Evolutionary conservation across 2,797 vertebrate species (phyloP), one percentile per base, ranked within the genome.

Genomic region (Semaprochilodus insignis): DNA sequence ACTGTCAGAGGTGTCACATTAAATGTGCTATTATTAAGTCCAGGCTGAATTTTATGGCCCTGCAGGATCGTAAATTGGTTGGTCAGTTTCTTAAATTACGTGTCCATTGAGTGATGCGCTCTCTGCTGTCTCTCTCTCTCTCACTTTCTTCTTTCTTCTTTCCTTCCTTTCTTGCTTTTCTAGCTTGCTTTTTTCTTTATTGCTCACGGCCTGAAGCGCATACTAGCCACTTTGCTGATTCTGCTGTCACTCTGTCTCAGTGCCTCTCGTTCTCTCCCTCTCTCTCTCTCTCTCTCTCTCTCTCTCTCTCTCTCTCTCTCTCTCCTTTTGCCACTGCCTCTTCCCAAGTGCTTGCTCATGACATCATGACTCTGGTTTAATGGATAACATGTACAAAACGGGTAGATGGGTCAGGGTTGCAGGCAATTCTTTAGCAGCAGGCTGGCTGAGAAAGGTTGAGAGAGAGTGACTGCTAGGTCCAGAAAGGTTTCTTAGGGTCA

Each of bases 21-120:
- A 96, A 96, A 96, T 95, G 95, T 95, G 94, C 93, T 94, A 93
- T 95, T 96, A 96, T 96, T 96, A 96, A 96, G 95, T 95, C 95
- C 94, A 91, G 91, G 89, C 93, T 94, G 93, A 93, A 94, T 96
- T 97, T 97, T 96, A 96, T 95, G 92, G 92, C 94, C 88, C 81
- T 83, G 88, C 94, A 93, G 93, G 90, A 91, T 94, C 93, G 93
- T 96, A 96, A 96, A 95, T 96, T 95, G 95, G 93, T 91, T 86
- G 93, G 95, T 95, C 95, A 94, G 94, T 95, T 95, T 93, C 93
- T 95, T 96, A 96, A 96, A 96, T 96, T 95, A 94, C 92, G 83
- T 88, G 92, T 92, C 84, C 77, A 81, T 83, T 74, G 87, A 86
- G 89, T 89, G 92, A 88, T 92, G 91, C 89, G 70, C 65, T 76